These are phyloP conservation scores for Scaptomyza reducta DNA, from an alignment of 2,888 invertebrate genomes.

Conservation along the genomic window DNA sequence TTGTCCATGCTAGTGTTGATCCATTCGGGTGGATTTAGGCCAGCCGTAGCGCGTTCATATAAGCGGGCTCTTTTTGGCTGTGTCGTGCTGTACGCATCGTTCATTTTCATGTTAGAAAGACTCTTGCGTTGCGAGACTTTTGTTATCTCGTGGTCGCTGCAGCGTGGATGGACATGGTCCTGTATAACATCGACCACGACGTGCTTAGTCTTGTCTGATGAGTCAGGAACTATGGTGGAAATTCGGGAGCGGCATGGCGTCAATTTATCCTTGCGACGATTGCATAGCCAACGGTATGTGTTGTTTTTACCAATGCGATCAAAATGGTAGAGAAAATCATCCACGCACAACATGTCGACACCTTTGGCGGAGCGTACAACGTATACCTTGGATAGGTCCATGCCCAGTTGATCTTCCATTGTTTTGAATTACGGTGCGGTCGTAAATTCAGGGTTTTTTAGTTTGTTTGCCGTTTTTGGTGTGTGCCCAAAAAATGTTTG, in stretches of 20 bases:
- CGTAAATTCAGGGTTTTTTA: conserved; percentile 62
- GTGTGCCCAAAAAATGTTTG: conserved; percentile 70
- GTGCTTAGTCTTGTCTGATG: conserved; percentile 63
- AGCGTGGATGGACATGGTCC: conserved; percentile 74
- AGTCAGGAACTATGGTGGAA: conserved; percentile 68
- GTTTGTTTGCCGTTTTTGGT: conserved; percentile 50
- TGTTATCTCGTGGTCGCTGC: conserved; percentile 73
- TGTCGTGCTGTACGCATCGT: conserved; percentile 65
- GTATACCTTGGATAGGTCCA: conserved; percentile 70
- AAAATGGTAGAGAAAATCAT: conserved; percentile 78
- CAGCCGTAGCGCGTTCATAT: conserved; percentile 61
- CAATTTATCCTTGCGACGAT: conserved; percentile 74
- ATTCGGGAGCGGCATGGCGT: conserved; percentile 76
- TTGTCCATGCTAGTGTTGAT: conserved; percentile 45
- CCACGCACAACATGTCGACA: conserved; percentile 81
- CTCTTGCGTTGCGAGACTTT: conserved; percentile 79
- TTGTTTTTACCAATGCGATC: conserved; percentile 75
- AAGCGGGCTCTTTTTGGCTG: conserved; percentile 63
- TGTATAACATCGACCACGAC: conserved; percentile 68
- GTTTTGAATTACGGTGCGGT: conserved; percentile 52
- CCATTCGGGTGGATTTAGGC: conserved; percentile 61
- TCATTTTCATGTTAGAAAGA: conserved; percentile 68
- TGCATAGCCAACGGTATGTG: conserved; percentile 80
- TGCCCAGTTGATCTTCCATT: conserved; percentile 54
- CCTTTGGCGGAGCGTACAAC: conserved; percentile 80